Base-by-base conservation (phyloP, 2,797 vertebrate species). In the Betta splendens region DNA sequence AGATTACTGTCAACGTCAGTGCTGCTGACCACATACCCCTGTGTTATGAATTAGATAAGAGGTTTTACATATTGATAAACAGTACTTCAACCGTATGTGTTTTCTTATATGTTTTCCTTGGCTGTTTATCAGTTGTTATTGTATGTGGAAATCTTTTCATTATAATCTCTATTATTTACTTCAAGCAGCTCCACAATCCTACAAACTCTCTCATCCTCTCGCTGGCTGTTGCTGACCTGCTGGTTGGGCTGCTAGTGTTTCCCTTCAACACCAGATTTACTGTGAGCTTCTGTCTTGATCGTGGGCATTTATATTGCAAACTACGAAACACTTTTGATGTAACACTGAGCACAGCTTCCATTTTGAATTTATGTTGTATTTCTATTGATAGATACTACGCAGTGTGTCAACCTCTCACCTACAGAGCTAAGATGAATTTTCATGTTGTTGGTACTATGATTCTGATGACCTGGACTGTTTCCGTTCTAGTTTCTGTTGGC, bases 181-280 rank as follows among this genome's bases (percentile, higher is more conserved):
- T 97, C 85, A 94, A 91, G 66, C 91, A 96, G 77, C 93, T 97
- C 17, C 95, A 94, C 31, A 92, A 89, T 0, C 92, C 94, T 1
- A 94, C 94, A 0, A 95, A 96, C 71, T 95, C 88, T 49, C 85
- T 97, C 8, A 85, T 94, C 38, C 85, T 94, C 59, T 95, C 95
- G 36, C 89, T 95, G 86, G 93, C 94, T 48, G 80, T 88, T 0
- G 92, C 89, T 2, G 94, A 96, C 72, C 88, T 95, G 21, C 84
- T 95, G 2, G 77, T 97, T 90, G 93, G 50, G 77, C 73, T 53
- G 49, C 86, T 77, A 11, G 75, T 72, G 0, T 77, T 79, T 46
- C 81, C 75, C 62, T 23, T 75, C 25, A 75, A 46, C 48, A 79
- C 78, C 39, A 47, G n/a, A 0, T 70, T 72, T 33, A 48, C 67